A percentile compares a stretch with the other conserved stretches of the same genome.
Evolutionary conservation across 1,140 invertebrate genomes (phyloP).

Genomic region (Phthorimaea operculella): DNA sequence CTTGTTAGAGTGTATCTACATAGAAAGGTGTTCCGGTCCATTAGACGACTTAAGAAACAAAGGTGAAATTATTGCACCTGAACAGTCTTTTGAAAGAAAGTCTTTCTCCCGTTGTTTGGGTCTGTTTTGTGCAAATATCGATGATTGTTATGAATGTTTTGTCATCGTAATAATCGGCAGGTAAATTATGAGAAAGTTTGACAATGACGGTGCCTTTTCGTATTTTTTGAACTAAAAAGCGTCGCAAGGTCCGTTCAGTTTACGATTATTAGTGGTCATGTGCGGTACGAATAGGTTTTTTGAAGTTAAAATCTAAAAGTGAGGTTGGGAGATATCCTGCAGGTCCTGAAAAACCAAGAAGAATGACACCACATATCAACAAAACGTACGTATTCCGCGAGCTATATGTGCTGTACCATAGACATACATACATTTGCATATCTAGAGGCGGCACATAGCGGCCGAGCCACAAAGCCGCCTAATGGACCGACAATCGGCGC

Average conservation of each 20-base stretch:
- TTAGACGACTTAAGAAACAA: slow-evolving; percentile 53
- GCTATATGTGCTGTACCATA: no score
- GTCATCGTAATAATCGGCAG: slow-evolving; percentile 41
- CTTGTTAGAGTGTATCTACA: slow-evolving; percentile 34
- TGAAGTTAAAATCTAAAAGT: no score
- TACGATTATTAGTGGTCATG: slow-evolving; percentile 14
- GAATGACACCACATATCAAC: no score
- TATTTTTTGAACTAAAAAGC: background rate
- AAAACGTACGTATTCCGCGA: no score
- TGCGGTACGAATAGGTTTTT: background rate
- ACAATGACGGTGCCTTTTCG: background rate
- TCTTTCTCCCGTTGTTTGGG: slow-evolving; percentile 52
- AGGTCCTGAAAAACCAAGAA: no score
- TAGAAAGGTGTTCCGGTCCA: slow-evolving; percentile 48
- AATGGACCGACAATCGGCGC: slow-evolving; percentile 60
- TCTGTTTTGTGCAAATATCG: slow-evolving; percentile 37
- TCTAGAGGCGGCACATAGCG: slow-evolving; percentile 37
- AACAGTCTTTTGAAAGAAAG: slow-evolving; percentile 46
- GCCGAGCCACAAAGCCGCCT: slow-evolving; percentile 48
- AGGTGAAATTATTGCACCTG: slow-evolving; percentile 51
- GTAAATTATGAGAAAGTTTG: slow-evolving; percentile 34
- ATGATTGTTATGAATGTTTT: slow-evolving; percentile 55
- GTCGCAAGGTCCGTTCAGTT: slow-evolving; percentile 10
- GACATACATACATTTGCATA: slow-evolving; percentile 42
- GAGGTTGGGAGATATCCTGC: no score